These are phyloP conservation scores for Lytechinus variegatus DNA, from an alignment of 35 echinoderm and acorn worm genomes.

Conservation along the genomic window DNA sequence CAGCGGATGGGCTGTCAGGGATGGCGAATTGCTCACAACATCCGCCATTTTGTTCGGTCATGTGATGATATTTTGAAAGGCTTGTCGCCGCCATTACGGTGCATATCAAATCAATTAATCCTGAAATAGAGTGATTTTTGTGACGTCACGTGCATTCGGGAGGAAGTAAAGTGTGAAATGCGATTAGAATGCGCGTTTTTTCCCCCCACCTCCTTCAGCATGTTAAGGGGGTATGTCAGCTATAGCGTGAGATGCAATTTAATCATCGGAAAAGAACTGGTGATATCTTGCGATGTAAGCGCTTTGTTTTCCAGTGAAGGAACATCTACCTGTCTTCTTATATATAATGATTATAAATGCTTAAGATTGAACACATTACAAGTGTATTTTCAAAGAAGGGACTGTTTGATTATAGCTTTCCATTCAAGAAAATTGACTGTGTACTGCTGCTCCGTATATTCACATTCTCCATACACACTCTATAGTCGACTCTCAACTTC, in stretches of 20 bases:
- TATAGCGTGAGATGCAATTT: background rate
- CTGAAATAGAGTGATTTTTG: slow-evolving; percentile 33
- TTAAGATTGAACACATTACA: too few species aligned
- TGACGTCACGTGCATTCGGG: background rate
- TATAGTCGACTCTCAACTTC: too few species aligned
- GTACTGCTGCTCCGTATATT: too few species aligned
- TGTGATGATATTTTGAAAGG: slow-evolving; percentile 28
- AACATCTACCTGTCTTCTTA: background rate
- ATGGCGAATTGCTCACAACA: background rate
- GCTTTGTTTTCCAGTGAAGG: background rate
- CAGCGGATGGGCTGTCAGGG: background rate
- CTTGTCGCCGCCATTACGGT: slow-evolving; percentile 31
- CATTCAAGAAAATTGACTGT: too few species aligned
- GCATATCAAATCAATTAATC: slow-evolving; percentile 31
- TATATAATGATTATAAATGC: too few species aligned
- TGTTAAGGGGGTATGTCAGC: background rate
- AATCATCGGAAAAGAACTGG: background rate
- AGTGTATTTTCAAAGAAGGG: too few species aligned
- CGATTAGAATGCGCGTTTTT: slow-evolving; percentile 10
- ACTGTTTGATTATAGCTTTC: too few species aligned
- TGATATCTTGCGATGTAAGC: background rate
- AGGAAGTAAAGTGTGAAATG: slow-evolving; percentile 11
- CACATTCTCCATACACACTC: too few species aligned
- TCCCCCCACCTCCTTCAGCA: background rate
- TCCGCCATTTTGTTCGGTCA: slow-evolving; percentile 14